Conservation (phyloP, 2,113 vertebrate species). For the Actinemys pallida region DNA sequence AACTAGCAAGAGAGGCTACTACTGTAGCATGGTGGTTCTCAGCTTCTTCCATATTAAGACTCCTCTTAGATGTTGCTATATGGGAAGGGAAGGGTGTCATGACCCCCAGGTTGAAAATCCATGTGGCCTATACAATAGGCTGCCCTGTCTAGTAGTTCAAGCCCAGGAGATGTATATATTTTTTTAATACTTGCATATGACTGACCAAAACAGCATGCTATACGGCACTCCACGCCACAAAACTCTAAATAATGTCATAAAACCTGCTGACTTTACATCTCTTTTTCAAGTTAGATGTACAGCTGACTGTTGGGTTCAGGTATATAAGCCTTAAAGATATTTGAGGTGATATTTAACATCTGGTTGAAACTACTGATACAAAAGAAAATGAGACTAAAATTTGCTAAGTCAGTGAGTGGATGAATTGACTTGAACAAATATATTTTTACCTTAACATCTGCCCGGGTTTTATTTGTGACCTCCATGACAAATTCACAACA, state of each 20-base stretch:
- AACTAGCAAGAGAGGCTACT: neutral
- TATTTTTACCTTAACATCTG: constrained; percentile 93
- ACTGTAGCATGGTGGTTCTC: neutral
- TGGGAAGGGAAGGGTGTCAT: neutral
- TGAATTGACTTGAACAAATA: neutral
- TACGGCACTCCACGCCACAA: neutral
- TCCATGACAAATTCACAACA: constrained; percentile 99
- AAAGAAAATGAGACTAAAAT: neutral
- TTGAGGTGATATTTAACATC: neutral
- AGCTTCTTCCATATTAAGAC: neutral
- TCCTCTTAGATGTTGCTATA: neutral
- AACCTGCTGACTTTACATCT: constrained; percentile 38
- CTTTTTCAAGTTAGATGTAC: constrained; percentile 2
- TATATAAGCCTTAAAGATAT: constrained; percentile 24
- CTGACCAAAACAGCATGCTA: neutral
- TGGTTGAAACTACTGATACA: neutral
- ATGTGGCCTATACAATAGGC: neutral
- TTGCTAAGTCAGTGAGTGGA: neutral
- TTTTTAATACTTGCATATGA: neutral
- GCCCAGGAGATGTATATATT: neutral
- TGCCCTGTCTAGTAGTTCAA: neutral
- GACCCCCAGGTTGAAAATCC: neutral
- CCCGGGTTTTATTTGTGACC: constrained; percentile 97
- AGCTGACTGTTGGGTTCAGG: constrained; percentile 40
- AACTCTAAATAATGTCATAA: neutral